Evolutionary conservation across 2,113 vertebrate genomes (phyloP).

Genomic region (Equus quagga): DNA sequence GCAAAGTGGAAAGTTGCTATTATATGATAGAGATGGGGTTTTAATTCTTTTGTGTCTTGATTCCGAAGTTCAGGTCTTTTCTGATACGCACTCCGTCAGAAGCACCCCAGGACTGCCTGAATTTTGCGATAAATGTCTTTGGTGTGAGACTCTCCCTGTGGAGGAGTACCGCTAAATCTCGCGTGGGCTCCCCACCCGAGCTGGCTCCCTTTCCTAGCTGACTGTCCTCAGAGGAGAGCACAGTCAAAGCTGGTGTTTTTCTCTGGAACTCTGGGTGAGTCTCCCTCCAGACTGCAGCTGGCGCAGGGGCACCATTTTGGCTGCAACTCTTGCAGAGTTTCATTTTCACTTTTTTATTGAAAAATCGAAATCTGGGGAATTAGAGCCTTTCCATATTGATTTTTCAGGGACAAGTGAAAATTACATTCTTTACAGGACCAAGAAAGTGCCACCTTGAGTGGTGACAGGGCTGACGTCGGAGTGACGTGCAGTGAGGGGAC

Average conservation of each 20-base stretch:
- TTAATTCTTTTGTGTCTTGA: not conserved
- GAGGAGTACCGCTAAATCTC: not conserved
- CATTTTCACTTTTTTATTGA: constrained; percentile 89
- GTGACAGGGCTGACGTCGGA: not conserved
- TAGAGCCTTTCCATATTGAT: constrained; percentile 87
- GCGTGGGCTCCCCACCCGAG: accelerated
- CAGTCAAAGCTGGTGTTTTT: not conserved
- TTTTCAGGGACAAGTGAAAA: constrained; percentile 89
- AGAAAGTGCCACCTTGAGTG: constrained; percentile 60
- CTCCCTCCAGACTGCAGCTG: not conserved
- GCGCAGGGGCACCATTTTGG: constrained; percentile 80
- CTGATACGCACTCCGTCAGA: accelerated
- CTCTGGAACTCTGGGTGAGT: not conserved
- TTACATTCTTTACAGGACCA: constrained; percentile 82
- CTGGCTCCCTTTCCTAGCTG: not conserved
- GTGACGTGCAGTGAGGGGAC: not conserved
- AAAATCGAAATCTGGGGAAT: constrained; percentile 88
- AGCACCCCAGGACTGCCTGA: too few relatives aligned
- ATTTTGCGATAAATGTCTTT: not conserved
- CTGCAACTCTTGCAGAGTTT: constrained; percentile 82
- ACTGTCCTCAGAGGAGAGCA: not conserved
- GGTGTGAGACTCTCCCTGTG: accelerated
- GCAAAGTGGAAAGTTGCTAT: not conserved
- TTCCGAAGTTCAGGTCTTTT: not conserved
- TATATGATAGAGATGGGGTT: accelerated